Percentiles rank a stretch among this genome's conserved stretches.
Evolutionary conservation across 1,140 invertebrate species (phyloP).

Genomic region (Zophobas morio): DNA sequence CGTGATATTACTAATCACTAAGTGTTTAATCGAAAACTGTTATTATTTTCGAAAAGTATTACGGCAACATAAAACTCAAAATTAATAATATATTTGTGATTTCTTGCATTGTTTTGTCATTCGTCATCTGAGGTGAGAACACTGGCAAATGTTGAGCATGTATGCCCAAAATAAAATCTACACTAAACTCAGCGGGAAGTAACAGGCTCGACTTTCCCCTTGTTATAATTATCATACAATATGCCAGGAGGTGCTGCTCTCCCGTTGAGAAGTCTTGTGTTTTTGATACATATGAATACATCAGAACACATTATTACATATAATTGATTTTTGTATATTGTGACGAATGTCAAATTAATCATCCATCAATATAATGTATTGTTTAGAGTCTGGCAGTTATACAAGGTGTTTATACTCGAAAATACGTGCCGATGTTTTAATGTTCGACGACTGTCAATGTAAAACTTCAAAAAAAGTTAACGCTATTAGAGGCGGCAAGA

Average conservation of each 20-base stretch:
- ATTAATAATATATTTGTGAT: constrained; percentile 15
- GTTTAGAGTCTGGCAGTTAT: constrained; percentile 37
- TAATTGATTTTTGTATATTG: constrained; percentile 50
- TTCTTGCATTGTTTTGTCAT: constrained; percentile 47
- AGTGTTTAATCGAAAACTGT: neutral
- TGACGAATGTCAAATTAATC: constrained; percentile 46
- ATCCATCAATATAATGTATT: constrained; percentile 38
- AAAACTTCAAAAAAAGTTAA: too few relatives aligned
- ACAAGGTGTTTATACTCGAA: neutral
- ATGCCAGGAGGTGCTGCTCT: constrained; percentile 57
- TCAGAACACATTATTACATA: constrained; percentile 47
- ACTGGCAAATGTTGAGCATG: constrained; percentile 43
- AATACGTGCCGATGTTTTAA: too few relatives aligned
- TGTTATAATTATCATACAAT: constrained; percentile 63
- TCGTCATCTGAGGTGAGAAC: constrained; percentile 54
- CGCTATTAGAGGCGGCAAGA: too few relatives aligned
- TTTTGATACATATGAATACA: constrained; percentile 49
- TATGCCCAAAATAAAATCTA: constrained; percentile 19
- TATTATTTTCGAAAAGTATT: neutral
- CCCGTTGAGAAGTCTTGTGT: constrained; percentile 53
- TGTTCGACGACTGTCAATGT: too few relatives aligned
- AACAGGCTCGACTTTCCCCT: constrained; percentile 52
- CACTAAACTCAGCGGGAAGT: constrained; percentile 50
- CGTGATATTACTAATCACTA: constrained; percentile 27
- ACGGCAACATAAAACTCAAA: neutral